Evolutionary conservation across 2,888 invertebrate species (phyloP).

Genomic region (Eutolmus rufibarbis): DNA sequence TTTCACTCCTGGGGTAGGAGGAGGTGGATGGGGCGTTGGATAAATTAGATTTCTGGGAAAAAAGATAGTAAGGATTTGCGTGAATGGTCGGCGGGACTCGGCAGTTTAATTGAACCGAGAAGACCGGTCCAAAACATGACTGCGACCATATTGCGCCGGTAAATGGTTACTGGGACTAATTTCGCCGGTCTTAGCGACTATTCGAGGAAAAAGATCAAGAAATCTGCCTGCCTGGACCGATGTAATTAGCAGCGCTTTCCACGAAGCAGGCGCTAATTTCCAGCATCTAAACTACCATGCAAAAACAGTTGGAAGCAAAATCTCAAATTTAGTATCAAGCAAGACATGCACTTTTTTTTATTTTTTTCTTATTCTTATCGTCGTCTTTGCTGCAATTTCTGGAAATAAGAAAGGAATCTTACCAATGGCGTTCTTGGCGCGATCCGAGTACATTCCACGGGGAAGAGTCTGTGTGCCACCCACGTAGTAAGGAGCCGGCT

Average conservation of each 20-base stretch:
- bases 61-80: neutral
- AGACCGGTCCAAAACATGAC: neutral
- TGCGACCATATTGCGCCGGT: neutral
- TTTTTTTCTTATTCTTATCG: neutral
- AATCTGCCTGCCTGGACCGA: neutral
- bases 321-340: neutral
- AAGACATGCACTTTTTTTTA: neutral
- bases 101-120: neutral
- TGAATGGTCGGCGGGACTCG: neutral
- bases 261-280: conserved; percentile 4
- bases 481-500: conserved; percentile 62
- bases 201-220: neutral
- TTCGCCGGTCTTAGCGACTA: neutral
- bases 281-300: conserved; percentile 16
- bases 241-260: neutral
- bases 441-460: conserved; percentile 65
- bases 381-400: neutral
- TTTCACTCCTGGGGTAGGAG: neutral
- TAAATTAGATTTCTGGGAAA: neutral
- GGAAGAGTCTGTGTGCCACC: conserved; percentile 61
- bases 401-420: conserved; percentile 49
- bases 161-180: neutral
- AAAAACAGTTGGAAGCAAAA: neutral
- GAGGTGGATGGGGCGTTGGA: neutral
- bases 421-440: conserved; percentile 62